Base-by-base conservation (phyloP, 2,888 invertebrate species). In the Schizaphis graminum region DNA sequence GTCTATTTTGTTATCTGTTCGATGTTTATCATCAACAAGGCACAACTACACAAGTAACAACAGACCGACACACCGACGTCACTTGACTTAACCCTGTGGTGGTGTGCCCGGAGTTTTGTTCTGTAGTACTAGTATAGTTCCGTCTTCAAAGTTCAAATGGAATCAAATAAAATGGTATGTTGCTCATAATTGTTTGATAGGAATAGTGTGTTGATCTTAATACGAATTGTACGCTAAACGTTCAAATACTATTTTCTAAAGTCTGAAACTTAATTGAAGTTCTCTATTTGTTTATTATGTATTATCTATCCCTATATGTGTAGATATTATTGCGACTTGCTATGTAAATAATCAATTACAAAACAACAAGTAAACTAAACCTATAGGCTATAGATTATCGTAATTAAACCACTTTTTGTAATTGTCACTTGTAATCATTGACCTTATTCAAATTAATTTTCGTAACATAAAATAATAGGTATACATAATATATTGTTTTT, bases 1-100 rank as follows among this genome's bases (percentile, higher is more conserved):
- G 91, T 85, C 57, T 49, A 26, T 67, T 67, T 47, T n/a, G 10
- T 56, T 91, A 91, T 91, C 90, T 26, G 3, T 84, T 26, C 21
- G 3, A 28, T 53, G 77, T 41, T 84, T 84, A 35, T 56, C 35
- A 89, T 35, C 26, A 49, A 7, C 3, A 21, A 53, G 21, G 16
- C 53, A 53, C 21, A 53, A 53, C 3, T 21, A n/a, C 53, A 53
- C 21, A 53, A 53, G 21, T 21, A n/a, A 11, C 10, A 77, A 77
- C 35, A 5, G 67, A 67, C 10, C 28, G 1, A 61, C 28, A 61
- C 28, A n/a, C 67, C 67, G n/a, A 67, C 67, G 16, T 26, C n/a
- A 16, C 53, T 53, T 53, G 53, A 53, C 53, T 53, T 21, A 53
- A 53, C 53, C 53, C 26, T 26, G 57, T 57, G 57, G 57, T 8